Evolutionary conservation across 2,113 vertebrate species (phyloP).

Genomic region (Promerops cafer): DNA sequence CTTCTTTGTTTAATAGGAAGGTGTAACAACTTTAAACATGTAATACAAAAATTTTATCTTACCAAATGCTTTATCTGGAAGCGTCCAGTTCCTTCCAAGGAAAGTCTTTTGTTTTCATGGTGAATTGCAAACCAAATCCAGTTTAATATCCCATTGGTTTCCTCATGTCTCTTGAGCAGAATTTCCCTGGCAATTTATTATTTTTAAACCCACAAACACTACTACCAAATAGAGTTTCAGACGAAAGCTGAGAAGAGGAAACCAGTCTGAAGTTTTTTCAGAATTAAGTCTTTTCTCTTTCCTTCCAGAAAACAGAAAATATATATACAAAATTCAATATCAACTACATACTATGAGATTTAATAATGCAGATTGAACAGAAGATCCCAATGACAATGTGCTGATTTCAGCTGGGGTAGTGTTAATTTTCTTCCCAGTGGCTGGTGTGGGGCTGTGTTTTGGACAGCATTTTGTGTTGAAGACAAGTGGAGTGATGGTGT

Average conservation of each 20-base stretch:
- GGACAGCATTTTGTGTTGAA: neutral
- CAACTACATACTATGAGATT: neutral
- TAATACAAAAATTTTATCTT: neutral
- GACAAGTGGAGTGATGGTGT: neutral
- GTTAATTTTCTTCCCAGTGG: neutral
- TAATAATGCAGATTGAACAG: neutral
- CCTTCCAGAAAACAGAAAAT: neutral
- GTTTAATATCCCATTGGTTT: neutral
- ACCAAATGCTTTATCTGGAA: neutral
- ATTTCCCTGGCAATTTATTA: neutral
- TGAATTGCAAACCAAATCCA: neutral
- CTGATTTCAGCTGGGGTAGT: neutral
- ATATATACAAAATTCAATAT: neutral
- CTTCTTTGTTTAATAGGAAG: neutral
- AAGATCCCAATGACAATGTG: neutral
- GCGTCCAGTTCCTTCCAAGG: neutral
- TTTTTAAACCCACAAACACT: neutral
- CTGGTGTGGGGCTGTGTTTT: neutral
- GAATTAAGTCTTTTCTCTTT: neutral
- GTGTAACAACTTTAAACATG: neutral
- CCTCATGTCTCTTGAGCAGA: neutral
- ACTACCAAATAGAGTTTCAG: neutral
- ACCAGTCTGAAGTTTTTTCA: neutral
- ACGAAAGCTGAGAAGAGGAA: neutral
- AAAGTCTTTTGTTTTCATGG: neutral